A percentile compares a stretch with the other conserved stretches of the same genome.
Conservation (phyloP, 2,888 invertebrate genomes). For the Leptarthrus brevirostris region DNA sequence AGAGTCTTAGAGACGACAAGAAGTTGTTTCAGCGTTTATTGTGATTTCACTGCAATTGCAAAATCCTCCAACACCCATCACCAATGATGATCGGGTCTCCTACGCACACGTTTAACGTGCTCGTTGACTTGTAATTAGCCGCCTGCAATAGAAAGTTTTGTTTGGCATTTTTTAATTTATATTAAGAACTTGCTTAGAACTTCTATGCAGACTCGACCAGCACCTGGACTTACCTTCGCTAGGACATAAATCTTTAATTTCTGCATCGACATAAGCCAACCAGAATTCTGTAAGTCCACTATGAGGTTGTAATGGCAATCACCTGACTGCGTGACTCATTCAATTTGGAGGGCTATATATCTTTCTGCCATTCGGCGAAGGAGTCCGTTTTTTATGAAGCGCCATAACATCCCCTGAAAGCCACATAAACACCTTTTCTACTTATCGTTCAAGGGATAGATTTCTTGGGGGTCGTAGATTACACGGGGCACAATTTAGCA, state of each 20-base stretch:
- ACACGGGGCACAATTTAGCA: conserved; percentile 37
- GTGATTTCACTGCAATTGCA: conserved; percentile 19
- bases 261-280: no score
- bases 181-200: conserved; percentile 11
- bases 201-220: no score
- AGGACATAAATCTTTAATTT: background rate
- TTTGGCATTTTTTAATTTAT: background rate
- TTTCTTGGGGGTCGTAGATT: conserved; percentile 46
- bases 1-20: background rate
- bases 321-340: conserved; percentile 45
- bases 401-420: conserved; percentile 40
- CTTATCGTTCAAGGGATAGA: conserved; percentile 45
- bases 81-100: conserved; percentile 13
- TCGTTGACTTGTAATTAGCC: conserved; percentile 25
- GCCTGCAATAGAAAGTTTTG: conserved; percentile 24
- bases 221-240: no score
- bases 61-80: conserved; percentile 37
- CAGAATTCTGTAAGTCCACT: no score
- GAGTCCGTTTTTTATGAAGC: conserved; percentile 31
- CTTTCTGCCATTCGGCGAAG: conserved; percentile 6
- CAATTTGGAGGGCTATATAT: conserved; percentile 39
- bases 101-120: background rate
- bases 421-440: conserved; percentile 37
- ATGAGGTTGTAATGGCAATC: conserved; percentile 18
- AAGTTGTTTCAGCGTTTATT: conserved; percentile 1